Evolutionary conservation across 2,797 vertebrate species (phyloP).

Genomic region (Antrozous pallidus): DNA sequence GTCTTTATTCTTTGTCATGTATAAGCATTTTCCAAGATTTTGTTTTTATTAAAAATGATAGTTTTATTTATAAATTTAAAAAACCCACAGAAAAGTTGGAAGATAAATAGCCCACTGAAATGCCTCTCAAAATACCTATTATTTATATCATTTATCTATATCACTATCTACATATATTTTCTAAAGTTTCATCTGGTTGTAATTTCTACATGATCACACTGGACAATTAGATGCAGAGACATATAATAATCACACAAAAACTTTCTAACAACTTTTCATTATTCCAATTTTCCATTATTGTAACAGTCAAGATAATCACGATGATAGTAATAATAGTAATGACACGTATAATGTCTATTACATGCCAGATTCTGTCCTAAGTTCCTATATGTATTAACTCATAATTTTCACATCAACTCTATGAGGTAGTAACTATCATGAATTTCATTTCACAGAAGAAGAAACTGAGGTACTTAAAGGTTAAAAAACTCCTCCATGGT

Average conservation of each 20-base stretch:
- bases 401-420: background rate
- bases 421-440: background rate
- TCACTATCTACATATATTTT: background rate
- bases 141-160: background rate
- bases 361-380: background rate
- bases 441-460: background rate
- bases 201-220: background rate
- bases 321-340: background rate
- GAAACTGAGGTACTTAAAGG: background rate
- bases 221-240: background rate
- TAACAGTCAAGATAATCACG: background rate
- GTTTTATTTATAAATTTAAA: background rate
- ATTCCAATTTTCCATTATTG: background rate
- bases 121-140: background rate
- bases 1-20: background rate
- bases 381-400: background rate
- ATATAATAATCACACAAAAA: background rate
- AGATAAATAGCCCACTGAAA: background rate
- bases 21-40: background rate
- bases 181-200: background rate
- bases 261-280: background rate
- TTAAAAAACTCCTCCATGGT: background rate
- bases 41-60: conserved; percentile 2
- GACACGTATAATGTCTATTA: background rate
- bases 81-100: background rate